phyloP scores from a whole-genome alignment of 2,888 invertebrate species.

The Eremobia ochroleuca region DNA sequence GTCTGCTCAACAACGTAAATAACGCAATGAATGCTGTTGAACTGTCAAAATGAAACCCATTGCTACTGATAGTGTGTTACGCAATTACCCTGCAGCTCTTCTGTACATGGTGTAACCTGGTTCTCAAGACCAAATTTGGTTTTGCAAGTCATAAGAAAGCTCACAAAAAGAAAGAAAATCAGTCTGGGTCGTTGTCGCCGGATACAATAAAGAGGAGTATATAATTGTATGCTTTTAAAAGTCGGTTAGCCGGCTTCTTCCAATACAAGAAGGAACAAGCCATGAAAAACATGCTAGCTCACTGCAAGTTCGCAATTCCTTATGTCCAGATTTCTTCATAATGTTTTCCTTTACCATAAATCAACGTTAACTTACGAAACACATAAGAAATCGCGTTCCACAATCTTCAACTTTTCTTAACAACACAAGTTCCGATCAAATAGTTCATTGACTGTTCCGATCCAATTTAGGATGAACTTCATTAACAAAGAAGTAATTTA shows the following conservation, averaged over 20 bases:
- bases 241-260: neutral
- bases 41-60: too few species aligned
- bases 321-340: neutral
- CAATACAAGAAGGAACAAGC: neutral
- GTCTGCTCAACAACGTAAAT: too few species aligned
- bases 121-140: too few species aligned
- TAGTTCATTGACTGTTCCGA: slow-evolving; percentile 8
- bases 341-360: neutral
- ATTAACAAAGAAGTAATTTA: neutral
- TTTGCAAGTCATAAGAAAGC: too few species aligned
- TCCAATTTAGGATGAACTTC: slow-evolving; percentile 18
- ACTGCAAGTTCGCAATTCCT: neutral
- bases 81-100: too few species aligned
- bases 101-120: too few species aligned
- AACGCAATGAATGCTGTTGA: too few species aligned
- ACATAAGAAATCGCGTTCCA: neutral
- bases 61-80: too few species aligned
- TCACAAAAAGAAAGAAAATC: too few species aligned
- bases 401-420: slow-evolving; percentile 4
- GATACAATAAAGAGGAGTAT: too few species aligned
- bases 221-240: neutral
- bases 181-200: too few species aligned
- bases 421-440: neutral
- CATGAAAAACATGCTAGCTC: neutral
- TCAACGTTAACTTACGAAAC: neutral